A percentile compares a stretch with the other conserved stretches of the same genome.
phyloP scores from a whole-genome alignment of 2,113 vertebrate species.

The Apeltes quadracus region DNA sequence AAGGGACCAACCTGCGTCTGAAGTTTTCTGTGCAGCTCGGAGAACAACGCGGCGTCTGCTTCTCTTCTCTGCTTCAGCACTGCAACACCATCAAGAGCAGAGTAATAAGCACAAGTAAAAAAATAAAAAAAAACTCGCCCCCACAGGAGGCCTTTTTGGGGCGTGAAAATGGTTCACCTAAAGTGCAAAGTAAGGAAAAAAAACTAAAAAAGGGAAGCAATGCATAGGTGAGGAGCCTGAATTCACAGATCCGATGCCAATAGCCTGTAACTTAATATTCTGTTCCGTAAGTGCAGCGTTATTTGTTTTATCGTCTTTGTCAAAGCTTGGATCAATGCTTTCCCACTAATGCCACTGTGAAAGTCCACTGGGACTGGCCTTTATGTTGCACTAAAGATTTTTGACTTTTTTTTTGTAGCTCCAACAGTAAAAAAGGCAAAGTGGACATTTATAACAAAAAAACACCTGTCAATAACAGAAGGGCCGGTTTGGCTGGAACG shows the following conservation, averaged over 20 bases:
- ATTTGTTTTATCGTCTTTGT: conserved; percentile 38
- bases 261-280: conserved; percentile 9
- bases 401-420: conserved; percentile 1
- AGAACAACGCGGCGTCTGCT: conserved; percentile 91
- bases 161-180: not conserved
- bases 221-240: not conserved
- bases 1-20: conserved; percentile 87
- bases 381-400: conserved; percentile 34
- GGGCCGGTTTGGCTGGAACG: not conserved
- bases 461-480: not conserved
- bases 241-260: not conserved
- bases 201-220: not conserved
- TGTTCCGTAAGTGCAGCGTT: conserved; percentile 33
- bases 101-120: not conserved
- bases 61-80: conserved; percentile 93
- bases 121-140: not conserved
- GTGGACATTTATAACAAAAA: not conserved
- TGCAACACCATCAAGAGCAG: conserved; percentile 64
- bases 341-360: conserved; percentile 41
- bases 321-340: conserved; percentile 49
- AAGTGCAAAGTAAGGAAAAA: not conserved
- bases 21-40: conserved; percentile 95
- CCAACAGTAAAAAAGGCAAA: conserved; percentile 31
- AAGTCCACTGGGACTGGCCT: conserved; percentile 26
- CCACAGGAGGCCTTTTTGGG: not conserved